These are phyloP conservation scores for Palythoa heliodiscus DNA, from an alignment of 92 coral and sea anemone genomes.

Conservation along the genomic window DNA sequence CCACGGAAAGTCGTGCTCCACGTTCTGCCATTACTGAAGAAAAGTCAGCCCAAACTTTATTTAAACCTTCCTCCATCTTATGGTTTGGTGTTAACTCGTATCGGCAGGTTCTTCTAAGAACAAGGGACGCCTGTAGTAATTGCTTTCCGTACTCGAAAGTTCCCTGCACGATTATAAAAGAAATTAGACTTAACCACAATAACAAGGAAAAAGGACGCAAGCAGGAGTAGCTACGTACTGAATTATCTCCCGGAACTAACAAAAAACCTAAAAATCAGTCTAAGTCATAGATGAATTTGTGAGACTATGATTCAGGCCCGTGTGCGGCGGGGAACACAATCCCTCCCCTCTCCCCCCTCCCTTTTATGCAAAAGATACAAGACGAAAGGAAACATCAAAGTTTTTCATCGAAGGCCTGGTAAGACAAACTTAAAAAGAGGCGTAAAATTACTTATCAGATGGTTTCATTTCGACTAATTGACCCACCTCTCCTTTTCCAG, in stretches of 20 bases:
- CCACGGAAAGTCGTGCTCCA: slow-evolving; percentile 91
- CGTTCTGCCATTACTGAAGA: slow-evolving; percentile 87
- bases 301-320: too few relatives aligned
- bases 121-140: slow-evolving; percentile 88
- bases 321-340: too few relatives aligned
- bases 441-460: too few relatives aligned
- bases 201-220: background rate
- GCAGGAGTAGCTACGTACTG: background rate
- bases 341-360: background rate
- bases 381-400: background rate
- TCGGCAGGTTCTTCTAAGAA: slow-evolving; percentile 92
- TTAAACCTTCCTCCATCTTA: slow-evolving; percentile 81
- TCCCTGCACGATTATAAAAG: slow-evolving; percentile 53
- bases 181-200: background rate
- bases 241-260: too few relatives aligned
- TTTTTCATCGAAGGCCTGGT: background rate
- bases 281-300: too few relatives aligned
- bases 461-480: too few relatives aligned
- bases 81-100: slow-evolving; percentile 86
- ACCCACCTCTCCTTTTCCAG: too few relatives aligned
- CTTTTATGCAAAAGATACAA: background rate
- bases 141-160: slow-evolving; percentile 95
- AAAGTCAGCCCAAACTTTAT: slow-evolving; percentile 81
- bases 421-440: too few relatives aligned
- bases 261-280: too few relatives aligned